Conservation (phyloP, 2,797 vertebrate genomes). For the Sandelia bainsii region DNA sequence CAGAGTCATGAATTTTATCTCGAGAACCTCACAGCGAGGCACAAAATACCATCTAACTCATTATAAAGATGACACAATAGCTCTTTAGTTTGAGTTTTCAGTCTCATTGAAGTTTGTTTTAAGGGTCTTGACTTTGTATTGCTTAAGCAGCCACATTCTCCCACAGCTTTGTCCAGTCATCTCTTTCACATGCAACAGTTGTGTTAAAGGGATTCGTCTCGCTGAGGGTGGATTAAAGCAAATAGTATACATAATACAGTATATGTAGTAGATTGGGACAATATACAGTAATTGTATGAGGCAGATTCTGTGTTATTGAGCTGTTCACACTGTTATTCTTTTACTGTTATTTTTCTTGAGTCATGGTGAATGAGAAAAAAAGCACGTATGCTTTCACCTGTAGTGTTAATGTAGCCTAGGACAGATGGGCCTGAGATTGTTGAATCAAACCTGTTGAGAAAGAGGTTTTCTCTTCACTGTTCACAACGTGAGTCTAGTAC, state of each 20-base stretch:
- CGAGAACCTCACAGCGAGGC: background rate
- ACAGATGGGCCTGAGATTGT: background rate
- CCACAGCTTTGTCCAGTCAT: no score
- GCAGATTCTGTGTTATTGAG: background rate
- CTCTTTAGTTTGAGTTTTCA: background rate
- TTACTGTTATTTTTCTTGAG: background rate
- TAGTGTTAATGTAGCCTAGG: conserved; percentile 6
- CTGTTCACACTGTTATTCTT: background rate
- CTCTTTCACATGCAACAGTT: background rate
- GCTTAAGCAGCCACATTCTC: no score
- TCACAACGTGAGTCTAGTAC: background rate
- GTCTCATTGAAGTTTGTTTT: background rate
- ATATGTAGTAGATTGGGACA: no score
- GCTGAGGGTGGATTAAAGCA: background rate
- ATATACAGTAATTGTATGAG: background rate
- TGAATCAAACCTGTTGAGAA: conserved; percentile 17
- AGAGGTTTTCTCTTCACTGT: conserved; percentile 4
- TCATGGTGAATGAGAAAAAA: background rate
- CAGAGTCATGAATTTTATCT: background rate
- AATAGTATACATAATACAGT: background rate
- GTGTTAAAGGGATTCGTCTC: background rate
- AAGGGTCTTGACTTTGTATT: background rate
- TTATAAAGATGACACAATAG: background rate
- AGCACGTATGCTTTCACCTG: conserved; percentile 7
- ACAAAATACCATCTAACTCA: background rate